Evolutionary conservation across 2,888 invertebrate genomes (phyloP).

Genomic region (Eulithis prunata): DNA sequence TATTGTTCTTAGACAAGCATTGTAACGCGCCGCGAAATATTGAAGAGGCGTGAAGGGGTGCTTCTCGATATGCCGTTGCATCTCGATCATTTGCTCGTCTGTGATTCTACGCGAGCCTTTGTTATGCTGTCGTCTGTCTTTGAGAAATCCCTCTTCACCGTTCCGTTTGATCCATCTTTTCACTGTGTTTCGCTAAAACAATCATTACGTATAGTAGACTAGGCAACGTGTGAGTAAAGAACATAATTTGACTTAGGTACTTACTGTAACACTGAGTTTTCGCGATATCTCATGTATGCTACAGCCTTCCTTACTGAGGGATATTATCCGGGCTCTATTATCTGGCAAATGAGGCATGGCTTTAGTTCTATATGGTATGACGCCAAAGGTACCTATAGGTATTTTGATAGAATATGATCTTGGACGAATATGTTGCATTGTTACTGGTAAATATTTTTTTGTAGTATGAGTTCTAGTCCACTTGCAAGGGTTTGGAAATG

Average conservation of each 20-base stretch:
- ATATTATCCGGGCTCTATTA: conserved; percentile 2
- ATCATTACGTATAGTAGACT: neutral
- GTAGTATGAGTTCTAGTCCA: too few species aligned
- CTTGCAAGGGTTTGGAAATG: too few species aligned
- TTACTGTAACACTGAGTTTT: neutral
- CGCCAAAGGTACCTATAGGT: neutral
- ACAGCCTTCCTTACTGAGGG: conserved; percentile 1
- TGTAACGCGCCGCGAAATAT: conserved; percentile 1
- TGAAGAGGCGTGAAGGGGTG: conserved; percentile 2
- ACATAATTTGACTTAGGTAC: neutral
- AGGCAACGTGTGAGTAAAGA: neutral
- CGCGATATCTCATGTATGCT: conserved; percentile 6
- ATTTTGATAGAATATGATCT: neutral
- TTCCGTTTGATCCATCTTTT: conserved; percentile 7
- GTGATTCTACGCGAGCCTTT: conserved; percentile 1
- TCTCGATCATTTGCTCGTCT: neutral
- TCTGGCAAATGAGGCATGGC: neutral
- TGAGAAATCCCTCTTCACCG: neutral
- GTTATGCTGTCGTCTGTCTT: conserved; percentile 1
- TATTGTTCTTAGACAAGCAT: conserved; percentile 1
- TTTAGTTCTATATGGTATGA: neutral
- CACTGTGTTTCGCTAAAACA: conserved; percentile 4
- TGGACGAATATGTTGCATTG: too few species aligned
- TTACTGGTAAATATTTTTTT: neutral
- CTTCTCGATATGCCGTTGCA: neutral